Percentiles rank a stretch among this genome's conserved stretches.
Conservation (phyloP, 2,888 invertebrate genomes). For the Hipparchia semele region DNA sequence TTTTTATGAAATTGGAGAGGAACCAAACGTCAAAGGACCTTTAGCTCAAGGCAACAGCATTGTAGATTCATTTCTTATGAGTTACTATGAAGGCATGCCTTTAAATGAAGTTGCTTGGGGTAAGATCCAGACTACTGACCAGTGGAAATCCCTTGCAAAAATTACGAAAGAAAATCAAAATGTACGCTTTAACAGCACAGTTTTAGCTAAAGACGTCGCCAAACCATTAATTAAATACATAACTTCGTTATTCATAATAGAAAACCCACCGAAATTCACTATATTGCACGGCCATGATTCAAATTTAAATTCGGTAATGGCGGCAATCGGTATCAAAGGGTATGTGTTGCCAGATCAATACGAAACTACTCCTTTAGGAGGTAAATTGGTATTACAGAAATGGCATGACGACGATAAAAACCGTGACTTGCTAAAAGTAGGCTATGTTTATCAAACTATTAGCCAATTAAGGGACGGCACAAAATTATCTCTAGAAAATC, state of each 20-base stretch:
- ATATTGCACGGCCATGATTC: slow-evolving; percentile 68
- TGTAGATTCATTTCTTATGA: slow-evolving; percentile 67
- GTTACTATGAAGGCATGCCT: slow-evolving; percentile 62
- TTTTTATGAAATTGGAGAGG: slow-evolving; percentile 50
- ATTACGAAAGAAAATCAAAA: slow-evolving; percentile 57
- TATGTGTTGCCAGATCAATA: slow-evolving; percentile 55
- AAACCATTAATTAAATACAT: slow-evolving; percentile 57
- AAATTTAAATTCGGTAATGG: slow-evolving; percentile 57
- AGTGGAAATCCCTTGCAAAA: slow-evolving; percentile 56
- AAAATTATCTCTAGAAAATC: slow-evolving; percentile 48
- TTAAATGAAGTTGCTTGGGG: slow-evolving; percentile 65
- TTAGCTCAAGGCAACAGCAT: slow-evolving; percentile 54
- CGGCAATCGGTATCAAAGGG: slow-evolving; percentile 53
- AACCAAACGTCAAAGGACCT: slow-evolving; percentile 60
- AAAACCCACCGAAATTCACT: slow-evolving; percentile 50
- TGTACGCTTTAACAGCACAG: slow-evolving; percentile 57
- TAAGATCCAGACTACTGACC: slow-evolving; percentile 48
- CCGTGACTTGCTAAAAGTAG: slow-evolving; percentile 56
- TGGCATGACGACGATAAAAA: slow-evolving; percentile 53
- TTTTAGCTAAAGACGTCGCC: slow-evolving; percentile 53
- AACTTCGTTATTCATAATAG: slow-evolving; percentile 44
- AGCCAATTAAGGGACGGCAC: slow-evolving; percentile 55
- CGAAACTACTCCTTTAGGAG: slow-evolving; percentile 66
- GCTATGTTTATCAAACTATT: slow-evolving; percentile 60
- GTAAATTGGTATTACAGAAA: slow-evolving; percentile 69